Evolutionary conservation across 2,888 invertebrate genomes (phyloP).

Genomic region (Agrochola macilenta): DNA sequence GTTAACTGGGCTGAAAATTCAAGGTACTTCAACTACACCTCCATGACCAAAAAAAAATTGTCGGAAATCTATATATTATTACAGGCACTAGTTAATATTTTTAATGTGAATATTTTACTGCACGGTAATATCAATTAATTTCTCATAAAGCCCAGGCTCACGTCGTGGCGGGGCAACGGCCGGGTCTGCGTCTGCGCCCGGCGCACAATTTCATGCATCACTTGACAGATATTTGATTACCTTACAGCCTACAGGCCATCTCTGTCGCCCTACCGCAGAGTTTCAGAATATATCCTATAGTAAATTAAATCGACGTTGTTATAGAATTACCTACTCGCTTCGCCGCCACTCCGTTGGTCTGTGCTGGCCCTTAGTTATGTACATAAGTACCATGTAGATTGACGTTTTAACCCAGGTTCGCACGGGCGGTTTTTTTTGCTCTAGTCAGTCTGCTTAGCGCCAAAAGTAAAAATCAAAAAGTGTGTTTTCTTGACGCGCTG

Average conservation of each 20-base stretch:
- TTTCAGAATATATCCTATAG: neutral
- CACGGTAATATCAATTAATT: constrained; percentile 50
- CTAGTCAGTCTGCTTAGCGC: no score
- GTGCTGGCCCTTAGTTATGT: neutral
- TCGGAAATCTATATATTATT: no score
- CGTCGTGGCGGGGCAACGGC: constrained; percentile 80
- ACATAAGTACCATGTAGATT: neutral
- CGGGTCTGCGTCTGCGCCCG: constrained; percentile 69
- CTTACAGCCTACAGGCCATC: constrained; percentile 66
- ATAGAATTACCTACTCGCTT: neutral
- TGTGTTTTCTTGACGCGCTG: neutral
- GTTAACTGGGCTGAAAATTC: neutral
- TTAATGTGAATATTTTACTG: constrained; percentile 1
- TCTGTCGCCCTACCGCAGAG: constrained; percentile 73
- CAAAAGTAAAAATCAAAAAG: neutral
- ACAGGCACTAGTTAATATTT: no score
- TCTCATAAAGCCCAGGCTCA: constrained; percentile 66
- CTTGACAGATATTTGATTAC: constrained; percentile 86
- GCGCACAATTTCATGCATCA: constrained; percentile 87
- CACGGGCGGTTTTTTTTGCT: neutral
- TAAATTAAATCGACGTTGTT: neutral
- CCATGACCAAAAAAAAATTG: neutral
- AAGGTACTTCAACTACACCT: neutral
- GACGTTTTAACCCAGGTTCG: neutral
- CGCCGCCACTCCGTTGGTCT: neutral